phyloP scores from a whole-genome alignment of 2,113 vertebrate species.

The Thermophis baileyi region DNA sequence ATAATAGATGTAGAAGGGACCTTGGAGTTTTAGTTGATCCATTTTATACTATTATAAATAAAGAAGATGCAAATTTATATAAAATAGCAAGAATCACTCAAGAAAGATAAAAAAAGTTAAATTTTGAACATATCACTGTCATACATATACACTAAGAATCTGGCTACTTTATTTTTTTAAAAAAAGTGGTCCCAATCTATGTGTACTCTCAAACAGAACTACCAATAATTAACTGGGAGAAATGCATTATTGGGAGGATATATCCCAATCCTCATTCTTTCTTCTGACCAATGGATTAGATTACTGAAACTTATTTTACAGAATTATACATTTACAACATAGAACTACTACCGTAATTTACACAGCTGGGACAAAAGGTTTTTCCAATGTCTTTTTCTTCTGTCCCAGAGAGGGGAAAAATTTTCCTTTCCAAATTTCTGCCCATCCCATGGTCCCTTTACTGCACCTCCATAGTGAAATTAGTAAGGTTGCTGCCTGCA shows the following conservation, averaged over 20 bases:
- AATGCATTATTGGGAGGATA: not conserved
- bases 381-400: no score
- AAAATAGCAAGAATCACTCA: not conserved
- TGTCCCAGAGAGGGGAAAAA: no score
- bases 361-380: no score
- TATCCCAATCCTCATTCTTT: not conserved
- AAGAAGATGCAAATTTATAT: not conserved
- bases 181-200: not conserved
- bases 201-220: not conserved
- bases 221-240: not conserved
- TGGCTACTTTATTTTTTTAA: not conserved
- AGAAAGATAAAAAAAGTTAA: not conserved
- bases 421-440: no score
- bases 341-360: no score
- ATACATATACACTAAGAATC: not conserved
- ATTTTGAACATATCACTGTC: not conserved
- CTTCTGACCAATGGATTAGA: not conserved
- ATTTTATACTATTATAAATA: not conserved
- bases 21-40: not conserved
- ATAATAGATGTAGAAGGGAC: not conserved
- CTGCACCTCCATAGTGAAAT: no score
- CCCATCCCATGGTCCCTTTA: no score
- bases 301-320: not conserved
- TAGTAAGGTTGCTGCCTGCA: no score
- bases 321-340: not conserved